Conservation (phyloP, 2,113 vertebrate genomes). For the Datnioides undecimradiatus region DNA sequence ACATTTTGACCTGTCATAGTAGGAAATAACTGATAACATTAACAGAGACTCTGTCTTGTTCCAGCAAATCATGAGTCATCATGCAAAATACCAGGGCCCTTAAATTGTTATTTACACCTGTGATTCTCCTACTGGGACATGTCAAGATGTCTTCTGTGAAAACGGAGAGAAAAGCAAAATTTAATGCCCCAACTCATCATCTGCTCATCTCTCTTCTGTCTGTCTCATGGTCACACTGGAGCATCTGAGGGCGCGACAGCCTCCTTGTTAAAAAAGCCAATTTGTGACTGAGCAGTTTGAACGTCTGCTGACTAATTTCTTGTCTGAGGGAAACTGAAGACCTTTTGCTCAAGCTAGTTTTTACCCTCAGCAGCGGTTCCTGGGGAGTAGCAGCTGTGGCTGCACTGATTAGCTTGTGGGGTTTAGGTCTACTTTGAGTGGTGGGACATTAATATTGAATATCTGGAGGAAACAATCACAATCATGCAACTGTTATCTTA, state of each 20-base stretch:
- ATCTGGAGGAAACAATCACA: not conserved
- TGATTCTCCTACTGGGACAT: not conserved
- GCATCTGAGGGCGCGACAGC: too few species aligned
- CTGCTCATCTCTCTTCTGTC: not conserved
- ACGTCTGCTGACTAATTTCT: not conserved
- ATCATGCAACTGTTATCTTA: not conserved
- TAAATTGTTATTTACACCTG: too few species aligned
- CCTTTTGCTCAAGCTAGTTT: not conserved
- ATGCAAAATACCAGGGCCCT: not conserved
- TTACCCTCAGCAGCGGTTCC: not conserved
- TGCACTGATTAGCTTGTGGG: not conserved
- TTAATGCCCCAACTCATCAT: not conserved
- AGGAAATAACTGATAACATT: not conserved
- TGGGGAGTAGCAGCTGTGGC: conserved; percentile 9
- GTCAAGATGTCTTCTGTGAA: not conserved
- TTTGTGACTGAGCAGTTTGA: conserved; percentile 6
- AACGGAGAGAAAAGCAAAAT: not conserved
- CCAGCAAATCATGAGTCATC: not conserved
- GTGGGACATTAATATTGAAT: not conserved
- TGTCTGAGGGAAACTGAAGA: not conserved
- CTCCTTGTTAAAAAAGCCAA: not conserved
- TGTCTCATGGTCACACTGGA: not conserved
- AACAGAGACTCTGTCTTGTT: not conserved
- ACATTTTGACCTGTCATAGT: too few species aligned
- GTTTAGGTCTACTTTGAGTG: not conserved